These are phyloP conservation scores for Temnothorax curvispinosus DNA, from an alignment of 1,140 invertebrate species.

Conservation along the genomic window DNA sequence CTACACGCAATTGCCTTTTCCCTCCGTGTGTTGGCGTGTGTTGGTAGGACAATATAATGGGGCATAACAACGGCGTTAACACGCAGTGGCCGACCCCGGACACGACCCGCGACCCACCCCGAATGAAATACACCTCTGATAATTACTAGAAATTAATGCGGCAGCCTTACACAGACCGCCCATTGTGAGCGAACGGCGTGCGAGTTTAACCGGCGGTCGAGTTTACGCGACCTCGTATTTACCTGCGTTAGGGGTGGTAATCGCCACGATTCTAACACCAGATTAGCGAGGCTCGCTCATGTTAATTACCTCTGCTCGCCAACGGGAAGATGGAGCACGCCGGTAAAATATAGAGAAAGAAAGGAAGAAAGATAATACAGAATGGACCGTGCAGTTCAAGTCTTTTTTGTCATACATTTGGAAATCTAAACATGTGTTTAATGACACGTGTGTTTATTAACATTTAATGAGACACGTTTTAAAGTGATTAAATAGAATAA, in stretches of 20 bases:
- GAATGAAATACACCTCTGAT: constrained; percentile 84
- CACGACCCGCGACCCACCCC: constrained; percentile 82
- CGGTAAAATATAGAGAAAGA: background rate
- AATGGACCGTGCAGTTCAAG: background rate
- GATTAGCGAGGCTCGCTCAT: constrained; percentile 39
- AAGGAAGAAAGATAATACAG: background rate
- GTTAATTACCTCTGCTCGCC: constrained; percentile 38
- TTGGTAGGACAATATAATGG: constrained; percentile 83
- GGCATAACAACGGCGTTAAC: constrained; percentile 86
- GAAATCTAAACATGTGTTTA: background rate
- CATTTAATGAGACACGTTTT: background rate
- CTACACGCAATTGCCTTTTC: constrained; percentile 56
- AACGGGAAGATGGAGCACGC: background rate
- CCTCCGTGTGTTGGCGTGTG: constrained; percentile 49
- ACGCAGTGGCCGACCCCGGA: constrained; percentile 82
- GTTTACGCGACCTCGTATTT: constrained; percentile 61
- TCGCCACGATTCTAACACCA: constrained; percentile 56
- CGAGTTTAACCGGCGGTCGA: constrained; percentile 65
- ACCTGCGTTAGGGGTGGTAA: constrained; percentile 65
- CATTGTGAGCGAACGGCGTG: constrained; percentile 57
- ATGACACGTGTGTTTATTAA: too few relatives aligned
- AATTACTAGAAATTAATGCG: constrained; percentile 85
- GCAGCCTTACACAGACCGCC: constrained; percentile 74
- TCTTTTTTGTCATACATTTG: background rate
- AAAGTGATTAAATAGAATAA: background rate